Percentiles rank a stretch among this genome's conserved stretches.
These are phyloP conservation scores for Microchirus variegatus DNA, from an alignment of 2,797 vertebrate genomes.

Conservation along the genomic window DNA sequence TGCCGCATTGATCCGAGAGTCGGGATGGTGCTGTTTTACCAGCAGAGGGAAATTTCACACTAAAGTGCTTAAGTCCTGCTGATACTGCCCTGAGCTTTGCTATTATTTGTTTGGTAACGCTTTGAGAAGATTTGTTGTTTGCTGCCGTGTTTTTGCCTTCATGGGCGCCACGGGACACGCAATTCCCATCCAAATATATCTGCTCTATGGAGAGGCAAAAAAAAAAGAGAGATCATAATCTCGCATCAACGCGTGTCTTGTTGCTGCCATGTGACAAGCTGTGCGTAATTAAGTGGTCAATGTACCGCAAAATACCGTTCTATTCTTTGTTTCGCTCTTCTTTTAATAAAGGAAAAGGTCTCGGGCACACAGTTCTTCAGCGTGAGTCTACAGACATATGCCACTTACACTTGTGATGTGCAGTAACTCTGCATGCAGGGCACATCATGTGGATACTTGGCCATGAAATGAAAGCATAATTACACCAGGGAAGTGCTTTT, in stretches of 20 bases:
- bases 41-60: conserved; percentile 30
- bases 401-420: conserved; percentile 49
- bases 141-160: conserved; percentile 27
- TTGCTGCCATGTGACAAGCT: too few relatives aligned
- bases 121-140: conserved; percentile 39
- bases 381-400: conserved; percentile 35
- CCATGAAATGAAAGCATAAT: conserved; percentile 80
- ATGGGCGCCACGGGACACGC: conserved; percentile 23
- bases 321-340: too few relatives aligned
- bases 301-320: too few relatives aligned
- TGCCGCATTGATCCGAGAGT: conserved; percentile 64
- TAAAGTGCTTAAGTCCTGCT: conserved; percentile 25
- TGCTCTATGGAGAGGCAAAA: not conserved
- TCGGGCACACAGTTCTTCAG: not conserved
- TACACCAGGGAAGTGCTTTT: conserved; percentile 75
- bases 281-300: too few relatives aligned
- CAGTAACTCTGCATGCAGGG: conserved; percentile 59
- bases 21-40: conserved; percentile 46
- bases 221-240: not conserved
- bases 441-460: conserved; percentile 74
- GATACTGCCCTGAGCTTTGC: conserved; percentile 58
- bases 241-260: too few relatives aligned
- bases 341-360: too few relatives aligned
- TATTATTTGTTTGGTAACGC: conserved; percentile 56
- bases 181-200: conserved; percentile 25